Percentiles rank a stretch among this genome's conserved stretches.
Conservation (phyloP, 2,113 vertebrate genomes). For the Tyto alba region DNA sequence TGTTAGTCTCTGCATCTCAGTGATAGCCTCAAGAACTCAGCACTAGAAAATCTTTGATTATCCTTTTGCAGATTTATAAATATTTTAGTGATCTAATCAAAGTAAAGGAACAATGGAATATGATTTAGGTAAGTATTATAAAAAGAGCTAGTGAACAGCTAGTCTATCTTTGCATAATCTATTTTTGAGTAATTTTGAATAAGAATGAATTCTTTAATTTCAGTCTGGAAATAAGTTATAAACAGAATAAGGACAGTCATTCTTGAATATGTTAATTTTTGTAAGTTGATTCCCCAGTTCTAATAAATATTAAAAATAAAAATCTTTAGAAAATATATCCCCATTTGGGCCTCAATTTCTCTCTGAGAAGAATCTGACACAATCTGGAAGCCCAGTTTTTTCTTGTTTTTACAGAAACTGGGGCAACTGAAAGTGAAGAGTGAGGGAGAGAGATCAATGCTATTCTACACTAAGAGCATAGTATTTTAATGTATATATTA, state of each 20-base stretch:
- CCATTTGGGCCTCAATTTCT: not conserved
- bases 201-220: not conserved
- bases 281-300: not conserved
- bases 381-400: not conserved
- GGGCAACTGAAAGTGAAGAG: not conserved
- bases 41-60: not conserved
- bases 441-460: not conserved
- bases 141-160: not conserved
- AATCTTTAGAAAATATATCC: not conserved
- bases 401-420: not conserved
- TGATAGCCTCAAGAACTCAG: not conserved
- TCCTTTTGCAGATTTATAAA: not conserved
- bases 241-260: not conserved
- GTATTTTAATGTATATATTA: not conserved
- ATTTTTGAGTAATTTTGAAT: conserved; percentile 1
- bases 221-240: conserved; percentile 5
- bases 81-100: not conserved
- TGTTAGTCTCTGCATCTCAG: not conserved
- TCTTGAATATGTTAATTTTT: not conserved
- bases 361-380: not conserved
- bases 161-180: not conserved
- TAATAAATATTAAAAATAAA: not conserved
- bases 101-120: not conserved
- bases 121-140: not conserved
- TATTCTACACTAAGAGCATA: not conserved